Percentiles rank a stretch among this genome's conserved stretches.
These are phyloP conservation scores for Aphelocoma californica DNA, from an alignment of 2,797 vertebrate species.

Conservation along the genomic window DNA sequence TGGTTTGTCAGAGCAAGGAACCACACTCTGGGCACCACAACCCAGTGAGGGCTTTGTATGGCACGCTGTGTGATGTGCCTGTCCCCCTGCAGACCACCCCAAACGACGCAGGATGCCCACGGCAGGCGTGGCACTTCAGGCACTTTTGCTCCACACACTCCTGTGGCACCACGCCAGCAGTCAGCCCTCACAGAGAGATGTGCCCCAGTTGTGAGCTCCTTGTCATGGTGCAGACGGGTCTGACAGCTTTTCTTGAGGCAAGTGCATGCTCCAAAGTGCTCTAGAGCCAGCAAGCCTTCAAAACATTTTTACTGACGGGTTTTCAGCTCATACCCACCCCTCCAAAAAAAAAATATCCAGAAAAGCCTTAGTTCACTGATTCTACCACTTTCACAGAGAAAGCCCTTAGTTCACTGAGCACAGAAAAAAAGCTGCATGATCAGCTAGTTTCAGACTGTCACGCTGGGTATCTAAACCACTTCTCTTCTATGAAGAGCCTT, in stretches of 20 bases:
- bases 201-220: not conserved
- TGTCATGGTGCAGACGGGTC: fast-evolving
- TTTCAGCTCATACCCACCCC: not conserved
- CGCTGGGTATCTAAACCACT: fast-evolving
- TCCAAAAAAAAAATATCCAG: not conserved
- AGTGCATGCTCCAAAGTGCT: not conserved
- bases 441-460: not conserved
- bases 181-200: fast-evolving
- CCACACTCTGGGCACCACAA: not conserved
- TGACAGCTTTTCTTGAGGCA: not conserved
- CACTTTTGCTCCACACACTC: fast-evolving
- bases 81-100: fast-evolving
- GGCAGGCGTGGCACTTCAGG: fast-evolving
- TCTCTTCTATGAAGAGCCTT: not conserved
- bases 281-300: not conserved
- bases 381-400: not conserved
- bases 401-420: not conserved
- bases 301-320: fast-evolving
- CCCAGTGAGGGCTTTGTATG: not conserved
- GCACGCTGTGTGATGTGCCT: not conserved
- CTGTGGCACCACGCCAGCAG: fast-evolving
- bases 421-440: not conserved
- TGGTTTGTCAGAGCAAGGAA: not conserved
- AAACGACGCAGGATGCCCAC: fast-evolving
- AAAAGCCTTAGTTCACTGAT: not conserved